Conservation (phyloP, 2,113 vertebrate species). For the Lates calcarifer region DNA sequence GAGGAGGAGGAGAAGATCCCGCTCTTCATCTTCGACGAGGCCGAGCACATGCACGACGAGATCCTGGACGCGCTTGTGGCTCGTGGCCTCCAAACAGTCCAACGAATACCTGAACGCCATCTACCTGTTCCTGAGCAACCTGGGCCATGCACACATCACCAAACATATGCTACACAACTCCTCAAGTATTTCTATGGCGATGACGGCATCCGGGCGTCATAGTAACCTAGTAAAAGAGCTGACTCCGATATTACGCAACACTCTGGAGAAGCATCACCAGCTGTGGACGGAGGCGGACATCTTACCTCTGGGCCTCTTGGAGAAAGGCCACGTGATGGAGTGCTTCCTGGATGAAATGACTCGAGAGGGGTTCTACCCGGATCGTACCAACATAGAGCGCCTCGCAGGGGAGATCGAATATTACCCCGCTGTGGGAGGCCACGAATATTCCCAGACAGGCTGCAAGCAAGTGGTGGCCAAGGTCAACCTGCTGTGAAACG, state of each 20-base stretch:
- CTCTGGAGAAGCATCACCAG: conserved; percentile 81
- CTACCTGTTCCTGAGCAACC: conserved; percentile 92
- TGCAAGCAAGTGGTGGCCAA: conserved; percentile 94
- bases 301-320: conserved; percentile 89
- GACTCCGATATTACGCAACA: conserved; percentile 67
- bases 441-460: conserved; percentile 88
- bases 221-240: conserved; percentile 80
- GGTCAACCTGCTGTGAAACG: conserved; percentile 89
- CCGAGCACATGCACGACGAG: conserved; percentile 87
- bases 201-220: conserved; percentile 22
- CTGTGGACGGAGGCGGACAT: conserved; percentile 89
- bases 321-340: conserved; percentile 88
- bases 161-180: conserved; percentile 90
- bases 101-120: conserved; percentile 92
- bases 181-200: conserved; percentile 69
- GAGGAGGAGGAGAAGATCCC: conserved; percentile 95
- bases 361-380: conserved; percentile 93
- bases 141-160: conserved; percentile 88
- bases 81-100: conserved; percentile 85
- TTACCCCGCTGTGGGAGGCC: conserved; percentile 82
- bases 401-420: conserved; percentile 90
- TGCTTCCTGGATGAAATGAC: conserved; percentile 95
- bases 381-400: conserved; percentile 87
- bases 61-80: conserved; percentile 89
- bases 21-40: conserved; percentile 93